A percentile compares a stretch with the other conserved stretches of the same genome.
Conservation (phyloP, 2,888 invertebrate genomes). For the Polydrusus cervinus region DNA sequence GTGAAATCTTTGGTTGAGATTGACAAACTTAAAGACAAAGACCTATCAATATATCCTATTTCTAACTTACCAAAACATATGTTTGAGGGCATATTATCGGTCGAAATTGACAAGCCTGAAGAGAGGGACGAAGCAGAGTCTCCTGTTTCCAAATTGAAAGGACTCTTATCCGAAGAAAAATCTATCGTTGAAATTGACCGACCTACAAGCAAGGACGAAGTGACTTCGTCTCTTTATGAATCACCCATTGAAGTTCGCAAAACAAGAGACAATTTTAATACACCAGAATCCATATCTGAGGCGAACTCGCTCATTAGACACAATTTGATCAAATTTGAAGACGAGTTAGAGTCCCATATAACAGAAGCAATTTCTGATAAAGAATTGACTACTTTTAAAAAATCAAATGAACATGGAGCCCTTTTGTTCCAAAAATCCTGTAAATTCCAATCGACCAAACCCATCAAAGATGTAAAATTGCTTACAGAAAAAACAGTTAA, state of each 20-base stretch:
- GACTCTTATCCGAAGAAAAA: too few relatives aligned
- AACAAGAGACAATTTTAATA: constrained; percentile 10
- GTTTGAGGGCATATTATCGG: too few relatives aligned
- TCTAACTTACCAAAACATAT: constrained; percentile 5
- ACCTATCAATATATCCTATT: constrained; percentile 7
- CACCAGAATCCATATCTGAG: not conserved
- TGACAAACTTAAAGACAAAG: not conserved
- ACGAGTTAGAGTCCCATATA: too few relatives aligned
- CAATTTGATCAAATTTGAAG: not conserved
- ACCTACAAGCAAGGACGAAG: not conserved
- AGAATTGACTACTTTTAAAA: too few relatives aligned
- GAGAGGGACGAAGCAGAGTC: not conserved
- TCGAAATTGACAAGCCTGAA: not conserved
- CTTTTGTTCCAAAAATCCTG: too few relatives aligned
- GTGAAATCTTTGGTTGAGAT: not conserved
- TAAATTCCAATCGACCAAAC: too few relatives aligned
- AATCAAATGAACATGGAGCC: too few relatives aligned
- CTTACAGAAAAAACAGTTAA: too few relatives aligned
- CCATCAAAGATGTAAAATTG: too few relatives aligned
- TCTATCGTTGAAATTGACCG: not conserved
- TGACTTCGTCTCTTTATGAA: not conserved
- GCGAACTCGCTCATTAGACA: not conserved
- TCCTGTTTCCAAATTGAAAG: not conserved
- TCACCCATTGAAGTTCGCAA: not conserved
- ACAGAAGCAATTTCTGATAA: too few relatives aligned